phyloP scores from a whole-genome alignment of 1,140 invertebrate genomes.

The Temnothorax nylanderi region DNA sequence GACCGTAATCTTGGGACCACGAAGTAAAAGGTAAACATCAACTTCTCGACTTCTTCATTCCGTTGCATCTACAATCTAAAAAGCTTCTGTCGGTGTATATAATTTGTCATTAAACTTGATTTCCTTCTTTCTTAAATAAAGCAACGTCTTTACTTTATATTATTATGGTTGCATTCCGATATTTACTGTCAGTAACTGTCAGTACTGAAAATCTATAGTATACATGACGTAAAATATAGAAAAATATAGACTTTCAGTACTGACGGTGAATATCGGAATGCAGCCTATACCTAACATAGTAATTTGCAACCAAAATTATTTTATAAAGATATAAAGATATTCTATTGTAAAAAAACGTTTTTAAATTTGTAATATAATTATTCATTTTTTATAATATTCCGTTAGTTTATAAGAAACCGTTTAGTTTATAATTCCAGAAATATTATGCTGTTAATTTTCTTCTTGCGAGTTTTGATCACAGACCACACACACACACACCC shows the following conservation, averaged over 20 bases:
- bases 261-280: no score
- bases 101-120: conserved; percentile 52
- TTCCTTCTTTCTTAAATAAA: conserved; percentile 23
- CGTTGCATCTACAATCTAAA: conserved; percentile 53
- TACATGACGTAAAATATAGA: no score
- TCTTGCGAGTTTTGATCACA: neutral
- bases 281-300: no score
- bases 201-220: no score
- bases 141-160: neutral
- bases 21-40: conserved; percentile 57
- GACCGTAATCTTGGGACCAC: conserved; percentile 49
- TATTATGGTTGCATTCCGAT: neutral
- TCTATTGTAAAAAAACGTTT: neutral
- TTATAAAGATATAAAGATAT: neutral
- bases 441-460: neutral
- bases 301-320: conserved; percentile 27
- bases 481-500: no score
- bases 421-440: neutral
- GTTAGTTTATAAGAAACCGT: neutral
- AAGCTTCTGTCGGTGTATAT: conserved; percentile 31
- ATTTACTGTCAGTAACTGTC: no score
- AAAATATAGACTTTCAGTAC: no score
- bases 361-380: neutral
- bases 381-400: neutral
- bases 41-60: conserved; percentile 53